These are phyloP conservation scores for Vulpes vulpes DNA, from an alignment of 2,113 vertebrate species.

Conservation along the genomic window DNA sequence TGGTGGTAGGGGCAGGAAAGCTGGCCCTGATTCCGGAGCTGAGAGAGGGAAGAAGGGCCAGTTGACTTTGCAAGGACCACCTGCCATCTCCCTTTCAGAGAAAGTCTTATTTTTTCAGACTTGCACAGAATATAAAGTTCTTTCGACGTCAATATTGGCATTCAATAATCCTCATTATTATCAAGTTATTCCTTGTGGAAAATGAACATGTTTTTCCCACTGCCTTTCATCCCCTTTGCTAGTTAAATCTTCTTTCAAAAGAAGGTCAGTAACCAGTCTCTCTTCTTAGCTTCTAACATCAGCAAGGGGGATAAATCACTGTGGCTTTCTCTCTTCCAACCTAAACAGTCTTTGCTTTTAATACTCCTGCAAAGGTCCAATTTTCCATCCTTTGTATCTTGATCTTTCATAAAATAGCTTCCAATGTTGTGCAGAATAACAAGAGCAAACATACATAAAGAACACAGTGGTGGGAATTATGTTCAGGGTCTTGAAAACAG, in stretches of 20 bases:
- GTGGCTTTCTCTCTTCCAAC: not conserved
- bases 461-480: not conserved
- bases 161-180: not conserved
- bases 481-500: not conserved
- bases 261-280: not conserved
- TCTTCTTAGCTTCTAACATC: not conserved
- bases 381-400: not conserved
- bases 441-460: not conserved
- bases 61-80: accelerated
- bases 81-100: not conserved
- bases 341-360: not conserved
- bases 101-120: not conserved
- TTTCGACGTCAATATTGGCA: not conserved
- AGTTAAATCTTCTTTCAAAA: not conserved
- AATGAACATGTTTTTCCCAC: not conserved
- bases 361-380: not conserved
- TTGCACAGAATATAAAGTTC: not conserved
- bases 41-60: accelerated
- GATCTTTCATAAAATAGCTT: not conserved
- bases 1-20: not conserved
- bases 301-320: not conserved
- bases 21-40: not conserved
- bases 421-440: not conserved
- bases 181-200: not conserved
- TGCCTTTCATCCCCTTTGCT: not conserved